These are phyloP conservation scores for Gorsachius magnificus DNA, from an alignment of 2,797 vertebrate species.

Conservation along the genomic window DNA sequence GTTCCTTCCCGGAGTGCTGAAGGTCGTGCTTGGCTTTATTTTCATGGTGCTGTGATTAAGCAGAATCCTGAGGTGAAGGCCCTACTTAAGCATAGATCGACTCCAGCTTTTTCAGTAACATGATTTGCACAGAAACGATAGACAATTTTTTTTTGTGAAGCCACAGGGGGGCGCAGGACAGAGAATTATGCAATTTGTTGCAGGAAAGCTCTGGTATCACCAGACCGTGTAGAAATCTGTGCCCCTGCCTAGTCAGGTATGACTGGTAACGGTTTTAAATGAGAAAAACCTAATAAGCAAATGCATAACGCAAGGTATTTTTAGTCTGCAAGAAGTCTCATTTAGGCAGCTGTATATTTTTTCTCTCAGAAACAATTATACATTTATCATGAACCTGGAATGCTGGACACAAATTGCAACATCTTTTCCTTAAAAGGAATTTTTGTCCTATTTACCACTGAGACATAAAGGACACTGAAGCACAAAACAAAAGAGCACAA, in stretches of 20 bases:
- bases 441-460: neutral
- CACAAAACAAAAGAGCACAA: neutral
- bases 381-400: neutral
- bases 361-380: neutral
- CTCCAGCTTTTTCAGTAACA: neutral
- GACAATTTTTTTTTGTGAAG: neutral
- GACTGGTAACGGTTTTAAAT: conserved; percentile 25
- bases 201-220: neutral
- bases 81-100: neutral
- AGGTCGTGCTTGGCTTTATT: neutral
- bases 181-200: neutral
- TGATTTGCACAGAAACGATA: neutral
- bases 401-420: neutral
- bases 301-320: neutral
- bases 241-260: conserved; percentile 36
- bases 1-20: neutral
- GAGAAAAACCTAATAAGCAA: neutral
- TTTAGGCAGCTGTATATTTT: neutral
- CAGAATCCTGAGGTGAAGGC: neutral
- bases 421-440: neutral
- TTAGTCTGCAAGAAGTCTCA: neutral
- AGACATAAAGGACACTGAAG: neutral
- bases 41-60: neutral
- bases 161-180: neutral
- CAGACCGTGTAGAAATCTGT: conserved; percentile 33